Conservation (phyloP, 2,888 invertebrate genomes). For the Achlya flavicornis region DNA sequence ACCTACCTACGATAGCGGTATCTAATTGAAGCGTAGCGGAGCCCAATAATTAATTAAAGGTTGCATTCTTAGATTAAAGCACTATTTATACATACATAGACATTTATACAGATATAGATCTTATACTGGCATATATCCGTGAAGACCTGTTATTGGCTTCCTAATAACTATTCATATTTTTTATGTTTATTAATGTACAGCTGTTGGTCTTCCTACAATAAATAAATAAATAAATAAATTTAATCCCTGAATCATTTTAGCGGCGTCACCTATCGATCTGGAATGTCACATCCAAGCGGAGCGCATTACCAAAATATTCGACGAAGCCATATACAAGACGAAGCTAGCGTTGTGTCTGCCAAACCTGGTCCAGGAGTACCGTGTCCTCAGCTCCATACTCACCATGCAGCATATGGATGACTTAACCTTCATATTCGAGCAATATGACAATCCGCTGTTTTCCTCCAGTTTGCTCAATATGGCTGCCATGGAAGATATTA, state of each 20-base stretch:
- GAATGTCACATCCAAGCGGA: slow-evolving; percentile 81
- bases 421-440: slow-evolving; percentile 71
- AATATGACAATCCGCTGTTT: slow-evolving; percentile 71
- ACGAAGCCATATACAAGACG: slow-evolving; percentile 75
- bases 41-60: no score
- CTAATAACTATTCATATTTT: no score
- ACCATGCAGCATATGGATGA: slow-evolving; percentile 67
- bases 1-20: no score
- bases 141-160: no score
- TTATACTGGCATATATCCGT: no score
- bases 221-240: no score
- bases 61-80: no score
- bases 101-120: no score
- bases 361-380: slow-evolving; percentile 65
- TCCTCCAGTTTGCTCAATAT: slow-evolving; percentile 67
- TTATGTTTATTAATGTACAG: no score
- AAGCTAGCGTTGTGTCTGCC: slow-evolving; percentile 72
- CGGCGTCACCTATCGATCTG: slow-evolving; percentile 74
- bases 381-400: slow-evolving; percentile 54
- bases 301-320: slow-evolving; percentile 79
- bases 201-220: no score
- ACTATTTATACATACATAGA: no score
- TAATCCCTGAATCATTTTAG: slow-evolving; percentile 37
- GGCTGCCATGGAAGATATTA: slow-evolving; percentile 70
- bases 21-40: no score